Percentiles rank a stretch among this genome's conserved stretches.
These are phyloP conservation scores for Oncorhynchus tshawytscha DNA, from an alignment of 2,113 vertebrate genomes.

Conservation along the genomic window DNA sequence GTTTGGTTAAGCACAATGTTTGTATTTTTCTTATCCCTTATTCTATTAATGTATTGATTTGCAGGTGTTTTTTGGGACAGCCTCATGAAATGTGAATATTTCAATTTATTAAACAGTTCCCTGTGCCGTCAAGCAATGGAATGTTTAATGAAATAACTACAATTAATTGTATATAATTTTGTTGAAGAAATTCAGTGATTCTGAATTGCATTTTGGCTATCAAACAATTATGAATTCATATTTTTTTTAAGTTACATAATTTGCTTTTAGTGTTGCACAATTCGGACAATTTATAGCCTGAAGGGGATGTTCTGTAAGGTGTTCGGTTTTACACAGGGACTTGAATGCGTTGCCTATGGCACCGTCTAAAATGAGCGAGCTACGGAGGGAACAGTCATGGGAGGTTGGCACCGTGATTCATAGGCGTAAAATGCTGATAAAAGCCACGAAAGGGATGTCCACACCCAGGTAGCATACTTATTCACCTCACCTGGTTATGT, in stretches of 20 bases:
- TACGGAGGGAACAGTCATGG: neutral
- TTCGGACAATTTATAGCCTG: conserved; percentile 37
- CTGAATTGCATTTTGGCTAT: neutral
- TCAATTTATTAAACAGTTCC: neutral
- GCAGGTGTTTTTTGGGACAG: neutral
- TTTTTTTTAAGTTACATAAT: neutral
- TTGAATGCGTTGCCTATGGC: conserved; percentile 49
- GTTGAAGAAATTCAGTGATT: conserved; percentile 6
- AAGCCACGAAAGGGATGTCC: conserved; percentile 29
- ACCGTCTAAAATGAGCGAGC: conserved; percentile 37
- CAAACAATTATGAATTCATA: conserved; percentile 1
- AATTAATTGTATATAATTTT: neutral
- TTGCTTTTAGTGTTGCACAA: conserved; percentile 11
- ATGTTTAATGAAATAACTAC: conserved; percentile 25
- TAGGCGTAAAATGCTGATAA: conserved; percentile 44
- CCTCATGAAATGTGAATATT: neutral
- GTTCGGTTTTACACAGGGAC: conserved; percentile 45
- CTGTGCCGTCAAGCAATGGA: neutral
- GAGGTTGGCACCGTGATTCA: conserved; percentile 59
- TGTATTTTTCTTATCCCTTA: neutral
- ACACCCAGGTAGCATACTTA: conserved; percentile 35
- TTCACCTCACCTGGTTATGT: conserved; percentile 11
- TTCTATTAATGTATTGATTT: neutral
- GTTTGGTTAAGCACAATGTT: conserved; percentile 10
- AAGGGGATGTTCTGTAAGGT: conserved; percentile 44